phyloP scores from a whole-genome alignment of 2,113 vertebrate genomes.

The Scomber japonicus region DNA sequence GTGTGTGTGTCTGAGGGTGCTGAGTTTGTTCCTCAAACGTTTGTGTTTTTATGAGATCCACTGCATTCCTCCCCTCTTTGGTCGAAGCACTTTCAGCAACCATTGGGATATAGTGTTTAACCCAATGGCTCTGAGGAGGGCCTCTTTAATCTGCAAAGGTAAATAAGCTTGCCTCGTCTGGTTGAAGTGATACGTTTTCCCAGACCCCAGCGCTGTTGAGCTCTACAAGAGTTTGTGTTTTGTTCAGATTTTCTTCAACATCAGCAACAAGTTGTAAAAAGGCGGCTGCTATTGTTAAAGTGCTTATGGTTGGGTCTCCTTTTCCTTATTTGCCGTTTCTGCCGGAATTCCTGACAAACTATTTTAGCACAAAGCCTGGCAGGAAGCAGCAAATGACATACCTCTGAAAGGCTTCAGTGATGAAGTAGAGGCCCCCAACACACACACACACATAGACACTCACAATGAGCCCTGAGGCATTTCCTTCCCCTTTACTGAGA shows the following conservation, averaged over 20 bases:
- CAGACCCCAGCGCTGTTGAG: neutral
- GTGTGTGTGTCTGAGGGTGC: constrained; percentile 38
- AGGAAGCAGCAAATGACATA: constrained; percentile 66
- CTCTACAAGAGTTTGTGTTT: neutral
- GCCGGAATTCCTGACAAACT: constrained; percentile 52
- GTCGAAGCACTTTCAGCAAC: constrained; percentile 51
- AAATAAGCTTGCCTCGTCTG: constrained; percentile 63
- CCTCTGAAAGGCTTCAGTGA: constrained; percentile 21
- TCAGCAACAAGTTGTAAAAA: neutral
- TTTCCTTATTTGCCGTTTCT: constrained; percentile 40
- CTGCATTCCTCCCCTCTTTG: constrained; percentile 69
- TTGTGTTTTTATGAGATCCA: constrained; percentile 78
- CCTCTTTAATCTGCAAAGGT: constrained; percentile 76
- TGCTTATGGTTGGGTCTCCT: constrained; percentile 1
- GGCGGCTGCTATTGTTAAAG: constrained; percentile 3
- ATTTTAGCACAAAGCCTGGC: constrained; percentile 46
- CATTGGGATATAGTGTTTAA: constrained; percentile 67
- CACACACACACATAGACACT: constrained; percentile 14
- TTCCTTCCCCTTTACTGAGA: constrained; percentile 78
- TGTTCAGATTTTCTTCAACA: neutral
- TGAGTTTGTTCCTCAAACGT: constrained; percentile 72
- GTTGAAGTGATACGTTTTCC: constrained; percentile 30
- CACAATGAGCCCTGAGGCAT: constrained; percentile 65
- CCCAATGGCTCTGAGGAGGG: constrained; percentile 38
- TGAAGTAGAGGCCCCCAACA: constrained; percentile 35